A percentile compares a stretch with the other conserved stretches of the same genome.
Conservation (phyloP, 2,888 invertebrate genomes). For the Noctua fimbriata region DNA sequence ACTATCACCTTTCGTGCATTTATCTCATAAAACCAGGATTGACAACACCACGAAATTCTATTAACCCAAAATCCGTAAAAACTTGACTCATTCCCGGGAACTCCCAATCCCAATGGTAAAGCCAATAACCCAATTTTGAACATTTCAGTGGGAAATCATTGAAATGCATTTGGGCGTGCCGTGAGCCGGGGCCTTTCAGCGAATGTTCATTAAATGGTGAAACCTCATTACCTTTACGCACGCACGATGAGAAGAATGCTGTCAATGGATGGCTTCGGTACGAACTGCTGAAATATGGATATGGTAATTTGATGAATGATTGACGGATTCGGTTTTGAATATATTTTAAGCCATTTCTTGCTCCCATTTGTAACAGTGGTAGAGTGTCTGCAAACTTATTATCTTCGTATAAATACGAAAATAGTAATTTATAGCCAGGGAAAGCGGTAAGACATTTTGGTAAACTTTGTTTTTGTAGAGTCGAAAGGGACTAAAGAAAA, state of each 20-base stretch:
- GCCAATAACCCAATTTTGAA: slow-evolving; percentile 58
- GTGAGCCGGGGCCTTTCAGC: slow-evolving; percentile 54
- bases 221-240: slow-evolving; percentile 60
- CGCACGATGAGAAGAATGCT: slow-evolving; percentile 53
- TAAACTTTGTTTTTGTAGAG: not conserved
- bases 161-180: slow-evolving; percentile 62
- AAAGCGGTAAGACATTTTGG: not conserved
- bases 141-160: slow-evolving; percentile 47
- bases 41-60: slow-evolving; percentile 14
- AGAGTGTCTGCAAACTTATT: not conserved
- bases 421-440: not conserved
- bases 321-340: not conserved
- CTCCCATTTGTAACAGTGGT: not conserved
- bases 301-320: slow-evolving; percentile 31
- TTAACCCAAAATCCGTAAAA: slow-evolving; percentile 5
- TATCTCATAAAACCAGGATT: slow-evolving; percentile 1
- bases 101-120: slow-evolving; percentile 23
- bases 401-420: not conserved
- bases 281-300: slow-evolving; percentile 36
- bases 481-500: not conserved
- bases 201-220: slow-evolving; percentile 57
- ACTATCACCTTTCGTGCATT: not conserved
- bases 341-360: not conserved
- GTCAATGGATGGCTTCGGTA: slow-evolving; percentile 34
- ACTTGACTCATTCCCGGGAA: slow-evolving; percentile 43